These are phyloP conservation scores for Eolophus roseicapilla DNA, from an alignment of 2,113 vertebrate genomes.

Conservation along the genomic window DNA sequence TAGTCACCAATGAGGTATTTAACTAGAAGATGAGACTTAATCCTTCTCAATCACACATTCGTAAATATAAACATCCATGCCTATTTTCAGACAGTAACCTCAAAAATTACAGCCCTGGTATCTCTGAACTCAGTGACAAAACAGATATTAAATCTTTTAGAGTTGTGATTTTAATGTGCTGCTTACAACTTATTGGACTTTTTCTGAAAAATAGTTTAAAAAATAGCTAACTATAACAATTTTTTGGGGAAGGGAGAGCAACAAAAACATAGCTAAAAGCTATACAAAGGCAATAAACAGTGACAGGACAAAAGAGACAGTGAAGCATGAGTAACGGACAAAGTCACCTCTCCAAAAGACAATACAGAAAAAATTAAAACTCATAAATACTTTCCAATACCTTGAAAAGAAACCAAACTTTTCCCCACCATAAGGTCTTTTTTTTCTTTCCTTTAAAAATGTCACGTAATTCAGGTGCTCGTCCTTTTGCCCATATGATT, in stretches of 20 bases:
- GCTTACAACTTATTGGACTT: accelerated
- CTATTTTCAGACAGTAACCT: background rate
- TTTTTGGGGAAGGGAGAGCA: background rate
- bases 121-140: background rate
- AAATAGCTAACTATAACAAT: too few species aligned
- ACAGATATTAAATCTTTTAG: background rate
- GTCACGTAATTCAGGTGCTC: background rate
- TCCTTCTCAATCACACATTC: background rate
- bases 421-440: background rate
- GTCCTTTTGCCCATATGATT: background rate
- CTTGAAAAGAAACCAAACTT: background rate
- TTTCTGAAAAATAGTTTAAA: background rate
- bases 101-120: background rate
- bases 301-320: background rate
- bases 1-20: background rate
- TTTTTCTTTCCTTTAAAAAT: background rate
- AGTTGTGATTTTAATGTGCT: background rate
- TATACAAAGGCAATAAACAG: background rate
- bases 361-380: background rate
- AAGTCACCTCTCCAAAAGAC: background rate
- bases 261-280: background rate
- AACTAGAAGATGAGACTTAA: background rate
- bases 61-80: background rate
- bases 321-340: background rate
- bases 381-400: background rate